These are phyloP conservation scores for Rapana venosa DNA, from an alignment of 2,888 invertebrate genomes.

Conservation along the genomic window DNA sequence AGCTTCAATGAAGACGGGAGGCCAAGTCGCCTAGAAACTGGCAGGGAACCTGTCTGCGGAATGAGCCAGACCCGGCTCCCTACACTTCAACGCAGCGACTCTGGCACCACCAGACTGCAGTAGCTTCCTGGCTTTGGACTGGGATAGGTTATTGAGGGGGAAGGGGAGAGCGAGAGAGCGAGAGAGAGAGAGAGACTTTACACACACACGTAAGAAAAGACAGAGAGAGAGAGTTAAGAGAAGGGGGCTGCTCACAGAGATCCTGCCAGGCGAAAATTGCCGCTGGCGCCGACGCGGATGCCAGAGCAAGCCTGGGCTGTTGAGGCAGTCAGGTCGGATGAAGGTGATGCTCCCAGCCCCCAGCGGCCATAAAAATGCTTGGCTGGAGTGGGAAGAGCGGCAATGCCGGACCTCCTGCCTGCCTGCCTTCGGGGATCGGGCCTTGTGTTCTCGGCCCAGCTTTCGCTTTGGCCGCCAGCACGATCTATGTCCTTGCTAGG, in stretches of 20 bases:
- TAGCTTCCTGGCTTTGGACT: background rate
- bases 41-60: background rate
- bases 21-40: background rate
- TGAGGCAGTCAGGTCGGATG: conserved; percentile 25
- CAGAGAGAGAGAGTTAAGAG: background rate
- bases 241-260: background rate
- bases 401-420: no score
- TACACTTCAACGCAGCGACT: background rate
- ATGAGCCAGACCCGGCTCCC: no score
- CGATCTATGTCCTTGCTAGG: no score
- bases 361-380: background rate
- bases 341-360: background rate
- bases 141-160: background rate
- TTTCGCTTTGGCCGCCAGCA: no score
- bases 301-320: conserved; percentile 27
- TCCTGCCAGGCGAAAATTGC: conserved; percentile 35
- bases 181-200: background rate
- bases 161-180: background rate
- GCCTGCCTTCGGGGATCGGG: no score
- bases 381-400: no score
- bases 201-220: background rate
- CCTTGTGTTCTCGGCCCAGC: no score
- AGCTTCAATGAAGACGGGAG: background rate
- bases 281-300: conserved; percentile 35
- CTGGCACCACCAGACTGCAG: background rate